Conservation (phyloP, 2,113 vertebrate species). For the Odontesthes bonariensis region DNA sequence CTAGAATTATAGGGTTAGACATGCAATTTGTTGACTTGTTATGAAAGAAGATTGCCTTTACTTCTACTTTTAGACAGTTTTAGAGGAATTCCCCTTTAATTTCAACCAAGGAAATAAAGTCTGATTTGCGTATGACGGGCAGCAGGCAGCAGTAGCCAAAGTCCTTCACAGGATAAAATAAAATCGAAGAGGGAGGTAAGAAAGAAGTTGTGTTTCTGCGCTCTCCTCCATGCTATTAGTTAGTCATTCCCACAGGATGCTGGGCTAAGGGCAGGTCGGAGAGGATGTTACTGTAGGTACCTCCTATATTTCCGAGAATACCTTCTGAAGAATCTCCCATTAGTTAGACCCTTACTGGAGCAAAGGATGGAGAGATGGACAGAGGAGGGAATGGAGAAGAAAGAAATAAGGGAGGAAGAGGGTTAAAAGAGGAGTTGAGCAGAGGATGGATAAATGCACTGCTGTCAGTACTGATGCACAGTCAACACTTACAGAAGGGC, state of each 20-base stretch:
- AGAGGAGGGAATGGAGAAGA: constrained; percentile 54
- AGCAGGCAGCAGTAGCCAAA: constrained; percentile 52
- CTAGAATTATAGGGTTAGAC: too few relatives aligned
- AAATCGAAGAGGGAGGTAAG: neutral
- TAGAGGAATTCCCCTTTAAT: constrained; percentile 60
- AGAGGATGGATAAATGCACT: constrained; percentile 31
- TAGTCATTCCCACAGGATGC: constrained; percentile 93
- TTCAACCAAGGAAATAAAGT: constrained; percentile 17
- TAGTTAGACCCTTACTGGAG: constrained; percentile 94
- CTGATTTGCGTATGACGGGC: constrained; percentile 44
- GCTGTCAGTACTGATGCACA: constrained; percentile 28
- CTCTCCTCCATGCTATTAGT: constrained; percentile 89
- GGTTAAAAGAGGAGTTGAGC: constrained; percentile 60
- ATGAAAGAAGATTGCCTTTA: neutral
- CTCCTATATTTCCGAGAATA: constrained; percentile 95
- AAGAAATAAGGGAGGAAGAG: constrained; percentile 83
- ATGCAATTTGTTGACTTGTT: constrained; percentile 5
- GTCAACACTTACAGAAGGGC: constrained; percentile 7
- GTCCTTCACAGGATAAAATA: constrained; percentile 1
- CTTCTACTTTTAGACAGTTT: neutral
- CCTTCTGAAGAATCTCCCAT: constrained; percentile 96
- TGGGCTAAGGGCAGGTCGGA: constrained; percentile 74
- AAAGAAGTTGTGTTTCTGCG: neutral
- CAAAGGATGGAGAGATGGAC: constrained; percentile 84
- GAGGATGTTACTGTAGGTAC: constrained; percentile 89